These are phyloP conservation scores for Punctoribates punctum DNA, from an alignment of 2,888 invertebrate genomes.

Conservation along the genomic window DNA sequence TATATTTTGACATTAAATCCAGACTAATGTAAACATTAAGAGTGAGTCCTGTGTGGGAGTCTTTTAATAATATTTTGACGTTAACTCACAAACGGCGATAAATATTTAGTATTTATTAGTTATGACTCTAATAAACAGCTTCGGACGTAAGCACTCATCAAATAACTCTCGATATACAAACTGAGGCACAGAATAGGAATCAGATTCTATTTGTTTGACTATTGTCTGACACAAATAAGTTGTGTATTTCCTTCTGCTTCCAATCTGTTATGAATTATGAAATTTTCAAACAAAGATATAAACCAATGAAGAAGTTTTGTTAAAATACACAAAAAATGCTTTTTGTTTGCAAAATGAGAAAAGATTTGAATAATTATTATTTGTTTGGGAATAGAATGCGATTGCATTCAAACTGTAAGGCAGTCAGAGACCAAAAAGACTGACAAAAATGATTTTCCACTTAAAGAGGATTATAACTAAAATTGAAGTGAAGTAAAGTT, in stretches of 20 bases:
- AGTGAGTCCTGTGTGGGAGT: neutral
- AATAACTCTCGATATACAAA: too few relatives aligned
- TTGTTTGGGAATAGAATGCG: too few relatives aligned
- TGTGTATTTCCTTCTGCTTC: neutral
- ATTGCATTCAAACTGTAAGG: neutral
- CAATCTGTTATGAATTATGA: too few relatives aligned
- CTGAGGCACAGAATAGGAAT: neutral
- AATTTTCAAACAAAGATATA: too few relatives aligned
- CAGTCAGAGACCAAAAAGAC: neutral
- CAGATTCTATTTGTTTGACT: too few relatives aligned
- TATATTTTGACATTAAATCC: neutral
- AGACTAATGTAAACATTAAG: neutral
- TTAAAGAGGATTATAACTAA: too few relatives aligned
- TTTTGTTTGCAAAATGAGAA: constrained; percentile 13
- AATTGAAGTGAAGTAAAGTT: too few relatives aligned
- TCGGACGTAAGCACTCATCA: neutral
- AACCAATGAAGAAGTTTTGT: too few relatives aligned
- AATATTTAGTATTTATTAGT: constrained; percentile 29
- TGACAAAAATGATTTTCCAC: neutral
- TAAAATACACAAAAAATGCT: neutral
- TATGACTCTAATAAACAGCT: constrained; percentile 30
- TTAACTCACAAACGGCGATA: neutral
- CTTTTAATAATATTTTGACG: constrained; percentile 28
- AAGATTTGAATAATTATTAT: constrained; percentile 26
- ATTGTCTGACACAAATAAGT: too few relatives aligned